Evolutionary conservation across 2,888 invertebrate species (phyloP), one percentile per base, ranked within the genome.

Genomic region (Drosophila vallismaia): DNA sequence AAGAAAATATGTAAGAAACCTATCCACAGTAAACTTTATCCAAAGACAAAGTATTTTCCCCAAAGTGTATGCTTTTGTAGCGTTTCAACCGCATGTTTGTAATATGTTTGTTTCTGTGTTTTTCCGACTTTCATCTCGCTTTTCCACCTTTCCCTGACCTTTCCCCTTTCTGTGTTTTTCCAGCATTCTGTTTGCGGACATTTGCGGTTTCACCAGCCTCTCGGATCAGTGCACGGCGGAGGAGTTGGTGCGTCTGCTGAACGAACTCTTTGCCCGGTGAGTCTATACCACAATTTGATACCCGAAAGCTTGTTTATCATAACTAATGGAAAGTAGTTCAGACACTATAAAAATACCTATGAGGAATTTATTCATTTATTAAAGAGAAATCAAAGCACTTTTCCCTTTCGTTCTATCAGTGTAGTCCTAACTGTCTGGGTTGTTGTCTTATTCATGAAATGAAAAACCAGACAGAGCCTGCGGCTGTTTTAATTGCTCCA

Each of bases 211-310:
- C 92, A 97, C 97, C 2, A 95, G 96, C 38, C 94, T 97, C 3
- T 97, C 97, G 9, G 97, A 96, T 92, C 97, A 97, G 92, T 97
- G 97, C 92, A 97, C 97, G 1, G 97, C 97, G 3, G 97, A 97
- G 92, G 97, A 97, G 91, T 93, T 97, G 69, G 97, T 97, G 60
- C 94, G 97, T 59, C 94, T 97, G 75, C 93, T 97, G 62, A 97
- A 97, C 91, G 97, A 97, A 92, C 93, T 97, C 50, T 97, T 97
- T 89, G 97, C 97, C 71, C 94, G 97, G 96, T 96, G 91, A 93
- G 87, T 77, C 46, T 55, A 36, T 12, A n/a, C 26, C 53, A 40
- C 26, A 45, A 36, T 12, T 36, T 36, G 36, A n/a, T 36, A 36
- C n/a, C 6, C 36, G n/a, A 36, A n/a, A 3, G 53, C 38, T 14